A percentile compares a stretch with the other conserved stretches of the same genome.
Evolutionary conservation across 1,140 invertebrate genomes (phyloP).

Genomic region (Drosophila orena): DNA sequence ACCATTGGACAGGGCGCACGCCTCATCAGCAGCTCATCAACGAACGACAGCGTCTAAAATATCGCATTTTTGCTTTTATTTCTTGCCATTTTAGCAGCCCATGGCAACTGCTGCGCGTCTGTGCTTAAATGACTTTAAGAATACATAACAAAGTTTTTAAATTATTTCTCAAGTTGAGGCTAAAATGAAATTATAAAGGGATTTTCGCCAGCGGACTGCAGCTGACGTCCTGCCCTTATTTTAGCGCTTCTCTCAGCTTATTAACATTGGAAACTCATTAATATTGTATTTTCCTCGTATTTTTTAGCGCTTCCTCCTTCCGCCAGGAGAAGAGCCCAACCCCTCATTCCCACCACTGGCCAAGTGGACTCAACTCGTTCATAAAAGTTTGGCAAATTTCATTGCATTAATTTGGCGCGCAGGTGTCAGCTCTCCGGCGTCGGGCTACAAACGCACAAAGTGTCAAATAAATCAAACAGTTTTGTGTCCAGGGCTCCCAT

Average conservation of each 20-base stretch:
- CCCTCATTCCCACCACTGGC: slow-evolving; percentile 3
- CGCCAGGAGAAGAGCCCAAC: too few species aligned
- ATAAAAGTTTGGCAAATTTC: slow-evolving; percentile 75
- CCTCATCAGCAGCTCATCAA: slow-evolving; percentile 80
- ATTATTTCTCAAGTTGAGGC: slow-evolving; percentile 74
- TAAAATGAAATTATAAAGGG: slow-evolving; percentile 82
- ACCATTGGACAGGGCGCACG: slow-evolving; percentile 7
- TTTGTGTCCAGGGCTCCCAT: slow-evolving; percentile 18
- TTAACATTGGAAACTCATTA: slow-evolving; percentile 83
- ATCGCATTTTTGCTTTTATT: slow-evolving; percentile 29
- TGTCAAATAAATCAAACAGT: slow-evolving; percentile 67
- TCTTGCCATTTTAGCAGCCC: neutral
- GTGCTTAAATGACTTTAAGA: slow-evolving; percentile 77
- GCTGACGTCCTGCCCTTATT: slow-evolving; percentile 54
- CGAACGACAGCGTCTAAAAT: slow-evolving; percentile 64
- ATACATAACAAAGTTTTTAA: slow-evolving; percentile 80
- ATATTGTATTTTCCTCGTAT: slow-evolving; percentile 63
- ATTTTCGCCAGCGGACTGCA: slow-evolving; percentile 64
- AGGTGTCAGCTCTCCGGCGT: slow-evolving; percentile 66
- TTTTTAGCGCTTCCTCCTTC: slow-evolving; percentile 3
- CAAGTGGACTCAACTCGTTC: slow-evolving; percentile 64
- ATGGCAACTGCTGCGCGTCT: slow-evolving; percentile 22
- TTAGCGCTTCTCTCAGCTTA: slow-evolving; percentile 51
- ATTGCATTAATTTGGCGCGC: slow-evolving; percentile 75
- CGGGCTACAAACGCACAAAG: slow-evolving; percentile 43